Conservation (phyloP, 2,113 vertebrate species). For the Amia ocellicauda region DNA sequence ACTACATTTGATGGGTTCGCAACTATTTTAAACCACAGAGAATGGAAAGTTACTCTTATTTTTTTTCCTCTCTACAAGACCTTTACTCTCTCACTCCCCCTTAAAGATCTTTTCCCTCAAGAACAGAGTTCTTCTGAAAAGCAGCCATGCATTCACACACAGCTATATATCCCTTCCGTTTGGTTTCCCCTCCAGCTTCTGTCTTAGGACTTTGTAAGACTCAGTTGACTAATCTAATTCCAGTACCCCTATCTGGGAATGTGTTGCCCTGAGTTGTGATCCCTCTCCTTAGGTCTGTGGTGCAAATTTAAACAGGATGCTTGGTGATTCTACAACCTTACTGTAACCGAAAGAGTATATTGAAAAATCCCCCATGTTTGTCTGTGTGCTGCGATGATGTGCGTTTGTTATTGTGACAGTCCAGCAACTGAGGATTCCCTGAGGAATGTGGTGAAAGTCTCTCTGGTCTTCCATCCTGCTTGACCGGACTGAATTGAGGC, state of each 20-base stretch:
- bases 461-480: no score
- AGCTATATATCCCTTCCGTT: no score
- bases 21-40: slow-evolving; percentile 1
- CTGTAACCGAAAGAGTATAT: not conserved
- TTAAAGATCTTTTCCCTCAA: not conserved
- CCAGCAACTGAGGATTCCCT: no score
- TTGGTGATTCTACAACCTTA: not conserved
- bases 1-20: not conserved
- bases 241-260: not conserved
- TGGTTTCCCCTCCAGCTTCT: no score
- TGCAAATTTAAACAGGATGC: not conserved
- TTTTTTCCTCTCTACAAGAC: slow-evolving; percentile 9
- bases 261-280: not conserved
- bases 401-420: no score
- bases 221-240: no score
- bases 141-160: no score
- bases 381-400: no score
- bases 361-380: no score
- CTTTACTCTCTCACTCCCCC: not conserved
- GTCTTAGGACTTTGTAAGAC: no score
- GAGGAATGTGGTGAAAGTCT: no score
- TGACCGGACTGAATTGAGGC: no score
- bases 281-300: not conserved
- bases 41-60: not conserved
- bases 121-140: not conserved